Evolutionary conservation across 1,140 invertebrate genomes (phyloP).

Genomic region (Ylistrum balloti): DNA sequence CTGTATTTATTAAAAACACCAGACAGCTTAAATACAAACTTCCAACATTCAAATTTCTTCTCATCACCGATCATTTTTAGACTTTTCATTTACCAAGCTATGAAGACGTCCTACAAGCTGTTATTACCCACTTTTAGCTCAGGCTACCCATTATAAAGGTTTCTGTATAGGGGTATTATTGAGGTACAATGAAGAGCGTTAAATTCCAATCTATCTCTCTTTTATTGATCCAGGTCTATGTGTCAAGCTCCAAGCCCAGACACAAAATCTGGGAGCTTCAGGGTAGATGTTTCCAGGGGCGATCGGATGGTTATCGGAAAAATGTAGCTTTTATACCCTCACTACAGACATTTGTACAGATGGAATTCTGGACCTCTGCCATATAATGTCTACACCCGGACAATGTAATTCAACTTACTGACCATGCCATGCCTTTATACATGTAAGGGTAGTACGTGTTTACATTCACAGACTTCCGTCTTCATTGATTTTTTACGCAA

Average conservation of each 20-base stretch:
- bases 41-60: neutral
- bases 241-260: neutral
- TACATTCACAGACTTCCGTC: no score
- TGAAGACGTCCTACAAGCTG: neutral
- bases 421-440: neutral
- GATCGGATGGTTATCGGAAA: constrained; percentile 32
- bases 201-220: constrained; percentile 16
- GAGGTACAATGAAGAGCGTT: neutral
- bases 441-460: neutral
- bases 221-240: neutral
- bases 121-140: neutral
- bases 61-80: neutral
- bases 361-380: constrained; percentile 2
- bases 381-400: neutral
- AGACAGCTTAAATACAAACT: neutral
- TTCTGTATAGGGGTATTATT: neutral
- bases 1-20: neutral
- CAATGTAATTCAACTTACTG: neutral
- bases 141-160: neutral
- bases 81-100: neutral
- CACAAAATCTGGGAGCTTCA: neutral
- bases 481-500: no score
- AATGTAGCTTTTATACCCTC: neutral
- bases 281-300: neutral
- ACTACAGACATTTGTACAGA: neutral